Evolutionary conservation across 1,140 invertebrate genomes (phyloP).

Genomic region (Teleogryllus occipitalis): DNA sequence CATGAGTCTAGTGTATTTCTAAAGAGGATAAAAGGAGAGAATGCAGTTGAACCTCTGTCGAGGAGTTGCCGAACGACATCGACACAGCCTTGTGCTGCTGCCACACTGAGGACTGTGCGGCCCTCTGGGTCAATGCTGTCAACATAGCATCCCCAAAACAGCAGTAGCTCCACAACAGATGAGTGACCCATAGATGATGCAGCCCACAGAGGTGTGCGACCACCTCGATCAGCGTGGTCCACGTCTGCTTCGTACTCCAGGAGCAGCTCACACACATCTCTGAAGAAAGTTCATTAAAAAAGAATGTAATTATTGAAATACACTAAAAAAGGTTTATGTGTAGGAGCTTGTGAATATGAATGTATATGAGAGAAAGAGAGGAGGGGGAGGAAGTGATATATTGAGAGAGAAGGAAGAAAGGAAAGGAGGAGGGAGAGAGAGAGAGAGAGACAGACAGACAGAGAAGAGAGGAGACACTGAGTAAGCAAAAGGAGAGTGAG

Average conservation of each 20-base stretch:
- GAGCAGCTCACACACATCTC: slow-evolving; percentile 73
- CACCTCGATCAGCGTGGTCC: slow-evolving; percentile 70
- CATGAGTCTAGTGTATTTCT: neutral
- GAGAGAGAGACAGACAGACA: no score
- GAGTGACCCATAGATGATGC: slow-evolving; percentile 81
- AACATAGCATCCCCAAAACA: slow-evolving; percentile 85
- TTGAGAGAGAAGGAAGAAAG: no score
- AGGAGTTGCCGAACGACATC: slow-evolving; percentile 82
- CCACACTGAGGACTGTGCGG: slow-evolving; percentile 76
- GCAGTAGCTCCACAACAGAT: slow-evolving; percentile 64
- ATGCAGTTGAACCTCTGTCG: slow-evolving; percentile 51
- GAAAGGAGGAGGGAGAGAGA: no score
- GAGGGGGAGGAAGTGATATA: no score
- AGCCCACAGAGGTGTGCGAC: slow-evolving; percentile 70
- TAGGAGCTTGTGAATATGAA: no score
- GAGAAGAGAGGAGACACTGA: no score
- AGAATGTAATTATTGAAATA: no score
- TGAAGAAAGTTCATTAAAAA: slow-evolving; percentile 11
- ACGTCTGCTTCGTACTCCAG: slow-evolving; percentile 81
- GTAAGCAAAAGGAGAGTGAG: no score
- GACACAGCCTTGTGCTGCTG: slow-evolving; percentile 71
- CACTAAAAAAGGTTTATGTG: no score
- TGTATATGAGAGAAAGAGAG: no score
- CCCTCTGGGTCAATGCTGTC: slow-evolving; percentile 87
- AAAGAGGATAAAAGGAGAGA: neutral